Evolutionary conservation across 2,797 vertebrate genomes (phyloP).

Genomic region (Antennarius maculatus): DNA sequence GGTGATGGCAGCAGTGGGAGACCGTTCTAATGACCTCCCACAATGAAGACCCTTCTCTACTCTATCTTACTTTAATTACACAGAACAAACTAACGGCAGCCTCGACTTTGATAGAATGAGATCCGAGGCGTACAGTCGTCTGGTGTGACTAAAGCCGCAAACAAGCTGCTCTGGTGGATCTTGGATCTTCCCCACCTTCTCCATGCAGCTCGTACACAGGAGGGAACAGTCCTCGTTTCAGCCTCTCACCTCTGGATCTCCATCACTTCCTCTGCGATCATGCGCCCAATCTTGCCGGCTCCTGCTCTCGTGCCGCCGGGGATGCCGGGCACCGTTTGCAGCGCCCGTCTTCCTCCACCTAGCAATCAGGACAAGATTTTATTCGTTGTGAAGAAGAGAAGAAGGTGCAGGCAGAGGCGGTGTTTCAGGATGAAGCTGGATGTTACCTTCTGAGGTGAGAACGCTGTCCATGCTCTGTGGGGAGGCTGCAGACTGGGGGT

Average conservation of each 20-base stretch:
- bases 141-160: too few relatives aligned
- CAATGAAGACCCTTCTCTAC: neutral
- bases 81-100: too few relatives aligned
- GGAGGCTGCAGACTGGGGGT: conserved; percentile 88
- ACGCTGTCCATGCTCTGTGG: conserved; percentile 95
- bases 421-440: neutral
- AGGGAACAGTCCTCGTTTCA: too few relatives aligned
- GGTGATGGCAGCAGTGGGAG: neutral
- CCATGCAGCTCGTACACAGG: too few relatives aligned
- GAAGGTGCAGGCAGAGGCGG: neutral
- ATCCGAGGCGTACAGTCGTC: too few relatives aligned
- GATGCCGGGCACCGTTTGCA: conserved; percentile 94
- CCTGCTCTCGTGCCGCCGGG: conserved; percentile 96
- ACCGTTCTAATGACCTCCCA: neutral
- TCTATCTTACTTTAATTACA: too few relatives aligned
- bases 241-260: conserved; percentile 94
- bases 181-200: too few relatives aligned
- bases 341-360: conserved; percentile 90
- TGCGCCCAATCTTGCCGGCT: conserved; percentile 98
- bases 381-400: neutral
- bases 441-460: conserved; percentile 88
- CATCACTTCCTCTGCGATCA: conserved; percentile 99
- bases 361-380: conserved; percentile 12
- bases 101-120: too few relatives aligned
- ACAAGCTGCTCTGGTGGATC: too few relatives aligned